Conservation (phyloP, 2,797 vertebrate genomes). For the Takifugu ocellatus region DNA sequence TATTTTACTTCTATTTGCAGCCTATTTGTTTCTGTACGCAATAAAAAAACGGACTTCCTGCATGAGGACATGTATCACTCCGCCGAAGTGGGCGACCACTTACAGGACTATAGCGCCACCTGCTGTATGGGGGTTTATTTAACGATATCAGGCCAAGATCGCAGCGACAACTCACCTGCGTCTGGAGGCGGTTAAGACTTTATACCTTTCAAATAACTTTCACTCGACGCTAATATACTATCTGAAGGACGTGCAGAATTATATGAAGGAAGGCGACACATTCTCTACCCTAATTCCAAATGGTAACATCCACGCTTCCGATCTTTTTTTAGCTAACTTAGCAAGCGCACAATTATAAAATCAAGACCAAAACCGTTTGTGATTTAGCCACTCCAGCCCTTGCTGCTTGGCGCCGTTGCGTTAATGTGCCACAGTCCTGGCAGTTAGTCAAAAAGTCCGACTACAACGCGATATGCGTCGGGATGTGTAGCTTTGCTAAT, state of each 20-base stretch:
- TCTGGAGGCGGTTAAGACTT: slow-evolving; percentile 14
- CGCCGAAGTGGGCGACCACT: too few species aligned
- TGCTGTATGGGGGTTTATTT: slow-evolving; percentile 27
- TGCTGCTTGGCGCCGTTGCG: too few species aligned
- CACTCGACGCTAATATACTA: neutral
- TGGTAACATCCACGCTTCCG: slow-evolving; percentile 29
- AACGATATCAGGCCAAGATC: slow-evolving; percentile 10
- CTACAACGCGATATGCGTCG: neutral
- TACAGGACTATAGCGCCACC: slow-evolving; percentile 19
- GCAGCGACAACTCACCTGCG: slow-evolving; percentile 12
- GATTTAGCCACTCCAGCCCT: too few species aligned
- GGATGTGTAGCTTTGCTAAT: neutral
- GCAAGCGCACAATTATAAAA: slow-evolving; percentile 20
- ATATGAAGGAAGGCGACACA: slow-evolving; percentile 1
- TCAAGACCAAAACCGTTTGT: neutral
- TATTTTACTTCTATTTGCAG: too few species aligned
- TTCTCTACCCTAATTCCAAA: slow-evolving; percentile 7
- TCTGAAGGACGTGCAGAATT: neutral
- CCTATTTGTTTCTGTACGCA: too few species aligned
- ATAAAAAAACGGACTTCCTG: slow-evolving; percentile 25
- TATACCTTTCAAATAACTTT: slow-evolving; percentile 16
- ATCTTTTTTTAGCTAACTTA: slow-evolving; percentile 36
- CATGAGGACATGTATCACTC: neutral
- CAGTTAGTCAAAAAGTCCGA: neutral
- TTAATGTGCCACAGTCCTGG: neutral